Evolutionary conservation across 1,140 invertebrate genomes (phyloP).

Genomic region (Panagrolaimus sp.): DNA sequence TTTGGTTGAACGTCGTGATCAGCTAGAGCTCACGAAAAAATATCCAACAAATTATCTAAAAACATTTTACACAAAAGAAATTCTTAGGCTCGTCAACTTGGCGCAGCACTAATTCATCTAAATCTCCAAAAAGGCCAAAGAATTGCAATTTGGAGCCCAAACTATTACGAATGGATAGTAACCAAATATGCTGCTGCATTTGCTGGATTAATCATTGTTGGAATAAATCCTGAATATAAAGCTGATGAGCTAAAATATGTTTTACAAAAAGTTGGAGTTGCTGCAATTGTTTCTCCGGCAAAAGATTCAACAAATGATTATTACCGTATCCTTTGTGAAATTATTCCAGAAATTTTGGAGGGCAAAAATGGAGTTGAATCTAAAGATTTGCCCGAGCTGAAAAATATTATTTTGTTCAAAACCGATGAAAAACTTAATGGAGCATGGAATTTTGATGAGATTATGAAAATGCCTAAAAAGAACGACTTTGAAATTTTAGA

Average conservation of each 20-base stretch:
- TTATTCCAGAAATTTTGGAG: neutral
- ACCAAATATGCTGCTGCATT: conserved; percentile 62
- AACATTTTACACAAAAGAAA: too few relatives aligned
- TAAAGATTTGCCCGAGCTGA: too few relatives aligned
- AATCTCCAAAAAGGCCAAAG: conserved; percentile 62
- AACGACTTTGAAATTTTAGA: neutral
- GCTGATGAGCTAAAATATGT: conserved; percentile 71
- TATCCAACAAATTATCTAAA: too few relatives aligned
- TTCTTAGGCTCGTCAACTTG: too few relatives aligned
- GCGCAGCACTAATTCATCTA: too few relatives aligned
- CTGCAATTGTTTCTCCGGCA: conserved; percentile 33
- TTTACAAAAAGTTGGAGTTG: conserved; percentile 33
- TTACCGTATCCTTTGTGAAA: conserved; percentile 9
- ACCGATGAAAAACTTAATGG: conserved; percentile 12
- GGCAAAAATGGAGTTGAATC: too few relatives aligned
- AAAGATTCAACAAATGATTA: conserved; percentile 36
- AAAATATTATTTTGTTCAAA: too few relatives aligned
- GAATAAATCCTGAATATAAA: conserved; percentile 76
- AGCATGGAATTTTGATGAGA: conserved; percentile 33
- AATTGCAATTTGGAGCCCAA: too few relatives aligned
- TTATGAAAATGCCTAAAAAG: conserved; percentile 20
- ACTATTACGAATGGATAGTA: too few relatives aligned
- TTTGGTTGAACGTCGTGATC: too few relatives aligned
- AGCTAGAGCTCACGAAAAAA: too few relatives aligned
- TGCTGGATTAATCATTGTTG: conserved; percentile 74